These are phyloP conservation scores for Harpagoxenus sublaevis DNA, from an alignment of 2,888 invertebrate genomes.

Conservation along the genomic window DNA sequence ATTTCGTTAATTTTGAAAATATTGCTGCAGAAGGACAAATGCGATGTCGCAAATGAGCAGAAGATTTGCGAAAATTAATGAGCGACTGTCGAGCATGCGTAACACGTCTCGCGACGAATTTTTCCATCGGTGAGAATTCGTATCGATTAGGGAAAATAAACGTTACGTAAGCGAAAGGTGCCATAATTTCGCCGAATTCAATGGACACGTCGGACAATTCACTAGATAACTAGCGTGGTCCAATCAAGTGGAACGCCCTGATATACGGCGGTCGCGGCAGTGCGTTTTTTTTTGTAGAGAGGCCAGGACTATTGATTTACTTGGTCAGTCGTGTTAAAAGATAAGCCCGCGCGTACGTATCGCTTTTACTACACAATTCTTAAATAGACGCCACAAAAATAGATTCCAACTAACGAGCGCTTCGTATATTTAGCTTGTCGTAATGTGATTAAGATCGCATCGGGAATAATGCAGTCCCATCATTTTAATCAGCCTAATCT, in stretches of 20 bases:
- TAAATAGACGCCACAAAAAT: conserved; percentile 44
- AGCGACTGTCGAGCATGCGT: neutral
- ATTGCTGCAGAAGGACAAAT: neutral
- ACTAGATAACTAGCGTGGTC: conserved; percentile 58
- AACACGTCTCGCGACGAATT: neutral
- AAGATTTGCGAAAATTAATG: neutral
- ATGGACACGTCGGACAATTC: conserved; percentile 60
- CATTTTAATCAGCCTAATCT: conserved; percentile 21
- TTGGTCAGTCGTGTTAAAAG: conserved; percentile 69
- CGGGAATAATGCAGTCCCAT: conserved; percentile 10
- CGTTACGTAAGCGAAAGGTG: conserved; percentile 50
- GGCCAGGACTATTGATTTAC: conserved; percentile 68
- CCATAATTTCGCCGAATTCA: conserved; percentile 62
- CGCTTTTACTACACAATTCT: conserved; percentile 44
- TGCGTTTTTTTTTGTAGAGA: conserved; percentile 55
- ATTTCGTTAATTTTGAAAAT: neutral
- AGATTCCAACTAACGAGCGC: conserved; percentile 18
- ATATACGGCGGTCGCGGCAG: conserved; percentile 52
- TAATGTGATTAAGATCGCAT: conserved; percentile 27
- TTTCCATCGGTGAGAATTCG: neutral
- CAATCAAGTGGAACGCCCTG: conserved; percentile 65
- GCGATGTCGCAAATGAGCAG: neutral
- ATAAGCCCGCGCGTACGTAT: conserved; percentile 62
- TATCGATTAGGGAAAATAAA: conserved; percentile 23
- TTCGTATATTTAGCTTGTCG: conserved; percentile 21